Evolutionary conservation across 1,140 invertebrate species (phyloP).

Genomic region (Drosophila pruinosa): DNA sequence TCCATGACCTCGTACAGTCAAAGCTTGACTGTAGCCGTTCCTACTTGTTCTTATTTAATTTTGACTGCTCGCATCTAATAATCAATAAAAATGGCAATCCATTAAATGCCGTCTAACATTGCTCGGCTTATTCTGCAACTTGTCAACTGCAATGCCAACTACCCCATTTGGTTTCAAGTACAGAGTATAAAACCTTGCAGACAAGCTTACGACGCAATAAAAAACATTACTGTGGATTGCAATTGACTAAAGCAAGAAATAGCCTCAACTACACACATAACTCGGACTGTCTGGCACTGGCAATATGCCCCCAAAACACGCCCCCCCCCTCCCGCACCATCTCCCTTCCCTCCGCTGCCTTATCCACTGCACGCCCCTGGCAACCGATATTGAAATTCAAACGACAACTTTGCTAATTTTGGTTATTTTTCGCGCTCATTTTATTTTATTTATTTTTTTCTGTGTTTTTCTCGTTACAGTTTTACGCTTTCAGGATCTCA

Average conservation of each 20-base stretch:
- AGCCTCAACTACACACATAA: conserved; percentile 27
- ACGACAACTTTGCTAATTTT: conserved; percentile 29
- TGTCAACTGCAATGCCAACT: no score
- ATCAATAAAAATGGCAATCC: no score
- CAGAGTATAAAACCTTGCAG: conserved; percentile 38
- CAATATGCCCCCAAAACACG: background rate
- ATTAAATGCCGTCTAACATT: no score
- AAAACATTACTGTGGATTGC: conserved; percentile 29
- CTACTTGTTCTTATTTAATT: no score
- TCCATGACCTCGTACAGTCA: no score
- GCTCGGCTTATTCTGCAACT: background rate
- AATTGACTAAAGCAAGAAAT: conserved; percentile 37
- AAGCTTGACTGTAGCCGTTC: no score
- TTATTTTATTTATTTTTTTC: background rate
- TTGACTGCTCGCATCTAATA: no score
- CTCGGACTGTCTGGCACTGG: conserved; percentile 27
- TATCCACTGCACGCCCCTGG: background rate
- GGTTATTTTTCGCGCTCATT: conserved; percentile 1
- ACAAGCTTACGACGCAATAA: conserved; percentile 33
- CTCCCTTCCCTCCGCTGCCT: background rate
- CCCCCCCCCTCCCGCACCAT: no score
- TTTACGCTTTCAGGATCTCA: conserved; percentile 34
- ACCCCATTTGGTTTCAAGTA: background rate
- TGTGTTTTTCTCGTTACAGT: conserved; percentile 11
- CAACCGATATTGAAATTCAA: conserved; percentile 28